Base-by-base conservation (phyloP, 2,113 vertebrate genomes). In the Notarius quadriscutis region DNA sequence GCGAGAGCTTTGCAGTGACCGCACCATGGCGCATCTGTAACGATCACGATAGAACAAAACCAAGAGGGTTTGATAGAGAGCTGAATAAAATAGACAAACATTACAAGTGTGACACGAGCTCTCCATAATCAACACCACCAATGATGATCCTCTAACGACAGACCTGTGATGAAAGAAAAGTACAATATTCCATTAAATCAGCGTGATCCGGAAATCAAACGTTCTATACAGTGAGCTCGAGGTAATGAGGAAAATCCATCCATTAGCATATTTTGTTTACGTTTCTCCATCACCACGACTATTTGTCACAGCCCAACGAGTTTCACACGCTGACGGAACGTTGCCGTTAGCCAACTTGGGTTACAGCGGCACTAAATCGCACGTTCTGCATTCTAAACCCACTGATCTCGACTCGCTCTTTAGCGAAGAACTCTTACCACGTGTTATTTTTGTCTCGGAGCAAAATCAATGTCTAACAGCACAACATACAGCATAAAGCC, bases 1-100 rank as follows among this genome's bases (percentile, higher is more conserved):
- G 94, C 98, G 92, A 99, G 94, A 0, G 98, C 98, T 72, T 99
- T 99, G 95, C 98, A 99, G 93, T 99, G 98, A 5, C 98, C 98
- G 17, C 98, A 99, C 98, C 98, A 99, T 1, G 98, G 98, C 8
- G 98, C 98, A 80, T 99, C 98, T 99, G 92, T 5, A 7, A 87
- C 77, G 78, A 63, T 22, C 12, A 78, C 65, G 72, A 22, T 30
- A 30, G 48, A 57, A 34, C 77, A 20, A 27, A 3, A 57, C 7
- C 1, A n/a, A 30, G 15, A 57, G 14, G 7, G 25, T 17, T 1
- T 69, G 65, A 69, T 25, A 7, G 53, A 53, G 53, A 41, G 41
- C 41, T 41, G 41, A 41, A 41, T 41, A 41, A 41, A 41, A 4
- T 41, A 41, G 41, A 41, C 41, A 41, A 41, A 41, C 41, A 41